Base-by-base conservation (phyloP, 2,888 invertebrate genomes). In the Vannuccia rotundouncinata region DNA sequence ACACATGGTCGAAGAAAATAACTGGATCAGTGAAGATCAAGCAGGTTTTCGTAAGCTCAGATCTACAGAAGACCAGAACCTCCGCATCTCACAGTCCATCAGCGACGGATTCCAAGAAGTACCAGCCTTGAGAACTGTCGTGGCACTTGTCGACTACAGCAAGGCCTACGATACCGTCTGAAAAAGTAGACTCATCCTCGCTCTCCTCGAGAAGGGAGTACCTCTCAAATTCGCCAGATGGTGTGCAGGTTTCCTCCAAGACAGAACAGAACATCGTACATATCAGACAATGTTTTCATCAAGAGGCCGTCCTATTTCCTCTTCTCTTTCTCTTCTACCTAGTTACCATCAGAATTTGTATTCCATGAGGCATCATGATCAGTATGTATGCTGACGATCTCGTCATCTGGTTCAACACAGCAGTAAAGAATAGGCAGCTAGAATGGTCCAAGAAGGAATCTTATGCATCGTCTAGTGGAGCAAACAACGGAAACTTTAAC, bases 161-260 rank as follows among this genome's bases (percentile, higher is more conserved):
- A 66, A 66, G 66, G 66, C 66, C 22, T 66, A 66, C 66, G 66
- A 66, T 27, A 66, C 66, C 22, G 66, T 66, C 66, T 66, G 66
- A 27, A 66, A 66, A 27, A 66, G 66, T 27, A 66, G 66, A 66
- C 66, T 66, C 66, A 17, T 66, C 66, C 66, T 66, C 66, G 66
- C 45, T 5, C 45, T 45, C 45, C 17, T 45, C 5, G 45, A 45
- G 17, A 45, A 45, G 17, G 45, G 45, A 45, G 45, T 45, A 10
- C 45, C 45, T 17, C 17, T 45, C 45, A 45, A 17, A 45, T 45
- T 45, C 17, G 45, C 17, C 10, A 45, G 17, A 45, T 45, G 45
- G 45, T 45, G 45, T 45, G 45, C 45, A 17, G 17, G 45, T 45
- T 45, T 45, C 45, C 17, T 45, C 5, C 45, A 17, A 5, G 45